Base-by-base conservation (phyloP, 2,888 invertebrate genomes). In the Catocala sponsa region DNA sequence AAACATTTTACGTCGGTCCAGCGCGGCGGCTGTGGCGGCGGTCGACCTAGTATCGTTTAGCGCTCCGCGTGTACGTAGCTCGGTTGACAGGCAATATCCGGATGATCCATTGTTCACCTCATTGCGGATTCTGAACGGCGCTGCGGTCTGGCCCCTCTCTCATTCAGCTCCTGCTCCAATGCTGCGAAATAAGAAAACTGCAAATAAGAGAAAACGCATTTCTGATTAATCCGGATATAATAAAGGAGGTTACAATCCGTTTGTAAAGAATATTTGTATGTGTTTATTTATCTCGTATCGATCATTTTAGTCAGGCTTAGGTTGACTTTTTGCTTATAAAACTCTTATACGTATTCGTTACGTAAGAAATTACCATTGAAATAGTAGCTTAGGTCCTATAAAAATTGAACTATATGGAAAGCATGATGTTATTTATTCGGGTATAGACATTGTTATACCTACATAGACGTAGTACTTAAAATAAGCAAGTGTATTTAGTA, bases 11-110 rank as follows among this genome's bases (percentile, higher is more conserved):
- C 72, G 65, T 74, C 70, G 66, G 74, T 72, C 72, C 70, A 58
- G 65, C 44, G 42, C 42, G 50, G 53, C 49, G 59, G 64, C 67
- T 67, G 72, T 65, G 64, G 63, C 72, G 35, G 58, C 68, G 68
- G 70, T 72, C 74, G 82, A 81, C 81, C 82, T 78, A 82, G 82
- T 80, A 78, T 76, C 78, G 83, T 72, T 75, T 76, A 81, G 81
- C 73, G 68, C 69, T 70, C 77, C 73, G 74, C 72, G 80, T 82
- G 82, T 86, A 84, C 83, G 83, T 84, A 83, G 81, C 82, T 80
- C 83, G 75, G 87, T 88, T 91, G 92, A 92, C 92, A 91, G 89
- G 90, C 91, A 92, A 92, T 92, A 92, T 92, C 92, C 92, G 91
- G 87, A 87, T 91, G 91, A 93, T 91, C 90, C 91, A 91, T 92